A percentile compares a stretch with the other conserved stretches of the same genome.
Evolutionary conservation across 1,140 invertebrate genomes (phyloP).

Genomic region (Papilio dardanus): DNA sequence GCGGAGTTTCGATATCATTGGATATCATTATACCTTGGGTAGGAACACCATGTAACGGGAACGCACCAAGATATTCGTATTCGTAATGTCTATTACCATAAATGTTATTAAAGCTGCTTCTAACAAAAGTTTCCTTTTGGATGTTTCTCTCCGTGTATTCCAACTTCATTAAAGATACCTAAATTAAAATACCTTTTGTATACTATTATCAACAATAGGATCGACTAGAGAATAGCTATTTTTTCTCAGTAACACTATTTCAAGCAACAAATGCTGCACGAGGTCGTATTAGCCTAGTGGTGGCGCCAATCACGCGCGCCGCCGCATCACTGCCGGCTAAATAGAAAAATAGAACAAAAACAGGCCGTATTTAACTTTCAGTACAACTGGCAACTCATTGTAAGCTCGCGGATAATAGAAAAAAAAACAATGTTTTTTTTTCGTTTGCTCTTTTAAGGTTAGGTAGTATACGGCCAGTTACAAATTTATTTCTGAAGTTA

Average conservation of each 20-base stretch:
- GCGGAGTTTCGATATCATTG: too few relatives aligned
- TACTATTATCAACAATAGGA: neutral
- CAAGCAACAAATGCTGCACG: slow-evolving; percentile 20
- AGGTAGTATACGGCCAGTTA: neutral
- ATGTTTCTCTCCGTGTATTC: neutral
- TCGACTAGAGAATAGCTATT: slow-evolving; percentile 15
- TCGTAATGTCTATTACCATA: neutral
- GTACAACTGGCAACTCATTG: slow-evolving; percentile 22
- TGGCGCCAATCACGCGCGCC: slow-evolving; percentile 29
- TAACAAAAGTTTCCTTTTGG: neutral
- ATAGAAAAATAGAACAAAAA: slow-evolving; percentile 33
- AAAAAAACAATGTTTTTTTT: neutral
- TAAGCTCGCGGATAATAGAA: slow-evolving; percentile 15
- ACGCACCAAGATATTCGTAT: neutral
- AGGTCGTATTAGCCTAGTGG: slow-evolving; percentile 13
- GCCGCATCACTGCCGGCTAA: slow-evolving; percentile 16
- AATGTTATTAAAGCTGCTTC: neutral
- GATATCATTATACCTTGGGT: neutral
- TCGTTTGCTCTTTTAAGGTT: neutral
- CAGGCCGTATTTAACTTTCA: slow-evolving; percentile 26
- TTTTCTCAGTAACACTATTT: slow-evolving; percentile 18
- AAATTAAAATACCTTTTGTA: neutral
- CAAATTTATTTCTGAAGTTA: neutral
- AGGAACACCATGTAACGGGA: neutral
- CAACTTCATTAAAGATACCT: neutral